Base-by-base conservation (phyloP, 2,888 invertebrate genomes). In the Vandiemenella viatica region DNA sequence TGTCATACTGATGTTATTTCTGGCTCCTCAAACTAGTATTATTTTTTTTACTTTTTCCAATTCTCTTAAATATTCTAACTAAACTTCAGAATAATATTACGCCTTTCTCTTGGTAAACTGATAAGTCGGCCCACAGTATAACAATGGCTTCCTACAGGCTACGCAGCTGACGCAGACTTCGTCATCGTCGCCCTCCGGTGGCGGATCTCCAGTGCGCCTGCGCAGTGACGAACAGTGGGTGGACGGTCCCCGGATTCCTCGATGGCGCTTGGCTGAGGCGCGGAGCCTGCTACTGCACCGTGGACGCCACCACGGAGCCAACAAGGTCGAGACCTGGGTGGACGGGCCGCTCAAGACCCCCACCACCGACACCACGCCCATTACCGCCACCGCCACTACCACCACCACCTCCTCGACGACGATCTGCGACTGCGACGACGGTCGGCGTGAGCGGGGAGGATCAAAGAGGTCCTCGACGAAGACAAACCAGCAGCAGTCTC, bases 181-280 rank as follows among this genome's bases (percentile, higher is more conserved):
- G 13, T n/a, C n/a, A n/a, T n/a, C n/a, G n/a, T n/a, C n/a, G n/a
- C n/a, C n/a, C n/a, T n/a, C n/a, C n/a, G n/a, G n/a, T n/a, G n/a
- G n/a, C n/a, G 32, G 32, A 4, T 32, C 32, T 23, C 40, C 15
- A 21, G 46, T 16, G 42, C 26, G 19, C 32, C 32, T 21, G 18
- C 16, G 70, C 18, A 86, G 83, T 56, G 90, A 91, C 61, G 93
- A 95, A 62, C 89, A 91, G 62, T 96, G 95, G 95, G 88, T 95
- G 53, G 95, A 95, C 67, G 95, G 95, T 0, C 95, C 95, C 0
- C 76, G 90, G 61, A 85, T 91, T 58, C 85, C 85, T 0, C 81
- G 83, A 61, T 83, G 80, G 16, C 85, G 82, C 65, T 77, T 48
- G 10, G 86, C 85, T 1, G 86, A 86, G 65, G 86, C 83, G 0